Conservation (phyloP, 1,140 invertebrate genomes). For the Linepithema humile region DNA sequence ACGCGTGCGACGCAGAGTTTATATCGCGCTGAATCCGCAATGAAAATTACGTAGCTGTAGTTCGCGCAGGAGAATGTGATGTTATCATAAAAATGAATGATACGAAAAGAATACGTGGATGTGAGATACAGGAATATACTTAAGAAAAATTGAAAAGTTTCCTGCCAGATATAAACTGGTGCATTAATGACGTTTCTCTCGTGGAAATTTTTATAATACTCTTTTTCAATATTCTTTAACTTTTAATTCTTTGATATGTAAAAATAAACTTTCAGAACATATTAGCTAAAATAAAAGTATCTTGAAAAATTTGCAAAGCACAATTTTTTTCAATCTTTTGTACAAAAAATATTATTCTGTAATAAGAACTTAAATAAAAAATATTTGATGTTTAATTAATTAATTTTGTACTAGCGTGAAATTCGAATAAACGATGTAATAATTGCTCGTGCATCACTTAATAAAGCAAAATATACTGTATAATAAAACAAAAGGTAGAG, state of each 20-base stretch:
- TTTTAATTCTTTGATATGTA: neutral
- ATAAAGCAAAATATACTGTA: too few relatives aligned
- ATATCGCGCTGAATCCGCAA: neutral
- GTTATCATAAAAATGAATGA: slow-evolving; percentile 23
- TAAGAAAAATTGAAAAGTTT: slow-evolving; percentile 33
- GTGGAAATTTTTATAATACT: neutral
- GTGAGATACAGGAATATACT: neutral
- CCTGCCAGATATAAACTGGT: neutral
- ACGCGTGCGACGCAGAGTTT: too few relatives aligned
- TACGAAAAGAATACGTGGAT: neutral
- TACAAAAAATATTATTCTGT: neutral
- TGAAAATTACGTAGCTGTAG: slow-evolving; percentile 21
- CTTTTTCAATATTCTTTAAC: neutral
- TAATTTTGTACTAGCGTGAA: neutral
- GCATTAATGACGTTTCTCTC: neutral
- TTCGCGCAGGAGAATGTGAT: neutral
- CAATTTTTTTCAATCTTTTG: neutral
- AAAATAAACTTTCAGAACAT: neutral
- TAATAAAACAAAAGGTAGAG: neutral
- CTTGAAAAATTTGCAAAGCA: neutral
- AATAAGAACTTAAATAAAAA: neutral
- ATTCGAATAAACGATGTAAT: neutral
- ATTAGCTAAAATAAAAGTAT: neutral
- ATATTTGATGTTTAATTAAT: neutral
- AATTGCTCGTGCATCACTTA: too few relatives aligned